Conservation (phyloP, 2,888 invertebrate species). For the Cerastis rubricosa region DNA sequence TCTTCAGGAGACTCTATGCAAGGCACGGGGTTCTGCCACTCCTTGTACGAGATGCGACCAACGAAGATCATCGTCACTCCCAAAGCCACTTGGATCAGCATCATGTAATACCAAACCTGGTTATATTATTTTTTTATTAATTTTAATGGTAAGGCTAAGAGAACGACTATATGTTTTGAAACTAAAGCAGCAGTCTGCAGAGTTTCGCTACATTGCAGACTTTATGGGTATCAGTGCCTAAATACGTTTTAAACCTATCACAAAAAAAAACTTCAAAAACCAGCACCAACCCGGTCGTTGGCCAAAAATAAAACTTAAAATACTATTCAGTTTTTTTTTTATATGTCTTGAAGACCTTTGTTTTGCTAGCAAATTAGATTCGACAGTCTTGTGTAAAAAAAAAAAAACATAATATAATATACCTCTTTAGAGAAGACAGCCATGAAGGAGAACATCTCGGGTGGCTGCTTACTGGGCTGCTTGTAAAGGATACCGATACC, state of each 20-base stretch:
- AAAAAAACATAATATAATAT: conserved; percentile 12
- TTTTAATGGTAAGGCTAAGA: not conserved
- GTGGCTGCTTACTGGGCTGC: conserved; percentile 96
- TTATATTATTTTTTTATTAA: conserved; percentile 25
- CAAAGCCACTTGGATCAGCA: conserved; percentile 94
- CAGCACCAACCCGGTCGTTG: not conserved
- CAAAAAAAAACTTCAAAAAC: not conserved
- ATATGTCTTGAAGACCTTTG: not conserved
- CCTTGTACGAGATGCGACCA: conserved; percentile 95
- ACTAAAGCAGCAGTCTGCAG: not conserved
- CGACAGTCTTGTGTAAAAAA: not conserved
- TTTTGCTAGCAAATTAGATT: not conserved
- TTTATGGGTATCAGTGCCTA: not conserved
- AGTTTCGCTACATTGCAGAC: not conserved
- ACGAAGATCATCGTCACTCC: conserved; percentile 95
- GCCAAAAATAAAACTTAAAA: not conserved
- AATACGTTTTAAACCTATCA: not conserved
- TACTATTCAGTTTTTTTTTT: not conserved
- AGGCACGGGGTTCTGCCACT: conserved; percentile 97
- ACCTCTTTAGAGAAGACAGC: conserved; percentile 95
- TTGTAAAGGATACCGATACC: conserved; percentile 97
- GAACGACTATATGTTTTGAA: not conserved
- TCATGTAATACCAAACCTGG: conserved; percentile 96
- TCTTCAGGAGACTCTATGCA: conserved; percentile 95
- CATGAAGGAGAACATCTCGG: conserved; percentile 97